phyloP scores from a whole-genome alignment of 2,113 vertebrate species.

The Limanda limanda region DNA sequence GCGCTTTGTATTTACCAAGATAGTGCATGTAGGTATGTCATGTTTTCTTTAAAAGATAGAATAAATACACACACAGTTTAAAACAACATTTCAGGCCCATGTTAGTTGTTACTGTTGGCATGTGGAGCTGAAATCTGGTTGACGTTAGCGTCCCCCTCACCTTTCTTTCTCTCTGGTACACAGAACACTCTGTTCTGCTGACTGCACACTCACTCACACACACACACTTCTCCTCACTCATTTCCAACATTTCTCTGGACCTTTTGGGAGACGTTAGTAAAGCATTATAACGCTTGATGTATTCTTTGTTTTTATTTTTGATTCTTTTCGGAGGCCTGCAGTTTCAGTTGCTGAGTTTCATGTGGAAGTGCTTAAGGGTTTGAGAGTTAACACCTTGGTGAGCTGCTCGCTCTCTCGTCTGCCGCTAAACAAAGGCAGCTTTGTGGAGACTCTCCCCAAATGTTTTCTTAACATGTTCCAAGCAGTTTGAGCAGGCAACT shows the following conservation, averaged over 20 bases:
- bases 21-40: constrained; percentile 76
- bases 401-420: constrained; percentile 88
- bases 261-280: constrained; percentile 67
- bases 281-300: constrained; percentile 85
- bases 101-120: constrained; percentile 83
- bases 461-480: constrained; percentile 99
- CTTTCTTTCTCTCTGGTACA: constrained; percentile 52
- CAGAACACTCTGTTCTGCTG: constrained; percentile 70
- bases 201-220: constrained; percentile 48
- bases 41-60: constrained; percentile 82
- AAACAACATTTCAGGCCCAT: constrained; percentile 80
- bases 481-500: constrained; percentile 99
- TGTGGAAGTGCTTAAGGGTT: constrained; percentile 99
- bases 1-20: constrained; percentile 77
- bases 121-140: constrained; percentile 76
- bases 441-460: constrained; percentile 94
- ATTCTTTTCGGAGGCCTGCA: constrained; percentile 84
- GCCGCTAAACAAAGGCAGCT: constrained; percentile 95
- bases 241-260: constrained; percentile 77
- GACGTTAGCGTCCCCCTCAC: constrained; percentile 79
- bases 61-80: constrained; percentile 82
- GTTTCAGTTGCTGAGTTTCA: constrained; percentile 91
- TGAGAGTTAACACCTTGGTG: constrained; percentile 99
- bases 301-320: constrained; percentile 79
- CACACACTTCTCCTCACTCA: constrained; percentile 16